Evolutionary conservation across 1,140 invertebrate species (phyloP).

Genomic region (Drosophila cardini): DNA sequence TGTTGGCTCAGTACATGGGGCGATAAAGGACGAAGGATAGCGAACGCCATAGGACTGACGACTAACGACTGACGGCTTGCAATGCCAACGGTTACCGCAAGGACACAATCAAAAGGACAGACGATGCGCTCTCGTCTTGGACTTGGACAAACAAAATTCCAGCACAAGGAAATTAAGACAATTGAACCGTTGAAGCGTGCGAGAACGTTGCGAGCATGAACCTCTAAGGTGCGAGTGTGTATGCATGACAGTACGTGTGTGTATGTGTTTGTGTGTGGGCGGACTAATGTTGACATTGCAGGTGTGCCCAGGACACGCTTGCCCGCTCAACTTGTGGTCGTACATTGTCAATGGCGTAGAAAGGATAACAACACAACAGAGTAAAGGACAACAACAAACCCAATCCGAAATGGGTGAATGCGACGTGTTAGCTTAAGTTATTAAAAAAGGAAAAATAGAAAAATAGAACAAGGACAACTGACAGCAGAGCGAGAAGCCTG

Average conservation of each 20-base stretch:
- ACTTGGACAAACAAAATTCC: conserved; percentile 74
- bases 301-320: conserved; percentile 59
- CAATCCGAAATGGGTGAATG: conserved; percentile 7
- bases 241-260: background rate
- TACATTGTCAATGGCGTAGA: conserved; percentile 75
- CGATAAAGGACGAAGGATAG: background rate
- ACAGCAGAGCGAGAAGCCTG: background rate
- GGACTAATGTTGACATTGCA: conserved; percentile 78
- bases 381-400: conserved; percentile 30
- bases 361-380: conserved; percentile 66
- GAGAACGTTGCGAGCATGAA: conserved; percentile 47
- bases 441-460: conserved; percentile 72
- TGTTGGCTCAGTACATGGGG: conserved; percentile 25
- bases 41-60: conserved; percentile 12
- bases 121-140: conserved; percentile 46
- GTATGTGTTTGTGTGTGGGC: conserved; percentile 47
- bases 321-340: conserved; percentile 44
- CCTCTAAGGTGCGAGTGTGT: conserved; percentile 45
- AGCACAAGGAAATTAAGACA: conserved; percentile 81
- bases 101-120: conserved; percentile 38
- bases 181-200: conserved; percentile 82
- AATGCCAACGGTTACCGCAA: conserved; percentile 74
- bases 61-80: conserved; percentile 59
- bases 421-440: conserved; percentile 79
- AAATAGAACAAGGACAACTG: conserved; percentile 37